A percentile compares a stretch with the other conserved stretches of the same genome.
These are phyloP conservation scores for Xylocopa sonorina DNA, from an alignment of 1,140 invertebrate genomes.

Conservation along the genomic window DNA sequence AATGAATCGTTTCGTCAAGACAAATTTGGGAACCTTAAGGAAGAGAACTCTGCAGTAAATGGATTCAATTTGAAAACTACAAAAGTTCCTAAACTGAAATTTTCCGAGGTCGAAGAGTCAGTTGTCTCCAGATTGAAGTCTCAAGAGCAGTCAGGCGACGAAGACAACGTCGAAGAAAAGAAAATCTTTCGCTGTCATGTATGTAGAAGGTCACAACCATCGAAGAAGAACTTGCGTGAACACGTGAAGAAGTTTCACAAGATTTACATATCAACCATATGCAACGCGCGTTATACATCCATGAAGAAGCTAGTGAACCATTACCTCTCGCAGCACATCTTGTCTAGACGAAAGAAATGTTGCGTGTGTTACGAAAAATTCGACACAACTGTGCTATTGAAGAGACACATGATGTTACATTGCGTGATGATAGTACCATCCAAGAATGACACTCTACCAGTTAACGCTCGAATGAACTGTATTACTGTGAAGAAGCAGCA, in stretches of 20 bases:
- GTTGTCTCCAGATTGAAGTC: accelerated
- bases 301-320: conserved; percentile 58
- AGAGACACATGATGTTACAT: conserved; percentile 62
- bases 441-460: conserved; percentile 1
- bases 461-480: conserved; percentile 49
- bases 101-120: neutral
- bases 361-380: conserved; percentile 62
- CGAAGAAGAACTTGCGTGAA: conserved; percentile 13
- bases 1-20: accelerated
- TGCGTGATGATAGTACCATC: conserved; percentile 60
- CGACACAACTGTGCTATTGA: neutral
- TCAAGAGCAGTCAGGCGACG: neutral
- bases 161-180: neutral
- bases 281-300: conserved; percentile 49
- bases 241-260: conserved; percentile 55
- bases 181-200: conserved; percentile 43
- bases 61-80: no score
- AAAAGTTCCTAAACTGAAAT: no score
- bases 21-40: neutral
- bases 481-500: conserved; percentile 11
- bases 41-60: neutral
- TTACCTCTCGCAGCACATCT: conserved; percentile 60
- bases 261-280: conserved; percentile 70
- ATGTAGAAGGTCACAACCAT: conserved; percentile 51
- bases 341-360: conserved; percentile 45